A percentile compares a stretch with the other conserved stretches of the same genome.
Conservation (phyloP, 2,113 vertebrate genomes). For the Geococcyx californianus region DNA sequence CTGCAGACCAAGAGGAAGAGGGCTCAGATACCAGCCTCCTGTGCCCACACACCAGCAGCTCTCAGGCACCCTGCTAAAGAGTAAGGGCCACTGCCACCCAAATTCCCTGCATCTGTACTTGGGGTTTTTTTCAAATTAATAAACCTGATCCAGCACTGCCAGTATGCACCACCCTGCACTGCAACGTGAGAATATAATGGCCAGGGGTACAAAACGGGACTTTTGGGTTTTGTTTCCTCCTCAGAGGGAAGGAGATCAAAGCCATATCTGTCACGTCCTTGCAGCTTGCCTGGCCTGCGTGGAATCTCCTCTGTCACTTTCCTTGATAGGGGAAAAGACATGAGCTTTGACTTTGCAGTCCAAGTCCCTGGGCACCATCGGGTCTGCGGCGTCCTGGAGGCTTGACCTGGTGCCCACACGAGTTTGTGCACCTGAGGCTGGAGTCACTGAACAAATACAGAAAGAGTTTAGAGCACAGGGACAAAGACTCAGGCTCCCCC, state of each 20-base stretch:
- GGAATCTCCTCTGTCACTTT: background rate
- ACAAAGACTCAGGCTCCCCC: background rate
- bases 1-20: fast-evolving
- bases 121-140: background rate
- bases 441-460: background rate
- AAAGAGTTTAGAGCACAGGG: background rate
- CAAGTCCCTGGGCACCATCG: background rate
- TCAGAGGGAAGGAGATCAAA: background rate
- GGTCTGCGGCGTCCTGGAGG: background rate
- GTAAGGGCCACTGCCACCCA: fast-evolving
- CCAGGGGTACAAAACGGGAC: background rate
- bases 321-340: background rate
- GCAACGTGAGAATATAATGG: fast-evolving
- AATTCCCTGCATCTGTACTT: background rate
- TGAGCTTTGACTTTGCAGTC: background rate
- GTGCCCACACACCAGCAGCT: background rate
- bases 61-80: background rate
- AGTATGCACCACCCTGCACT: background rate
- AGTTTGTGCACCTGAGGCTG: background rate
- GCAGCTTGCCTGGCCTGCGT: background rate
- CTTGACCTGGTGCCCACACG: background rate
- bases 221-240: background rate
- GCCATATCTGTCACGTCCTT: background rate
- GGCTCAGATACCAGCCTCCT: background rate
- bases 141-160: background rate